phyloP scores from a whole-genome alignment of 2,113 vertebrate species.

The Gadus chalcogrammus region DNA sequence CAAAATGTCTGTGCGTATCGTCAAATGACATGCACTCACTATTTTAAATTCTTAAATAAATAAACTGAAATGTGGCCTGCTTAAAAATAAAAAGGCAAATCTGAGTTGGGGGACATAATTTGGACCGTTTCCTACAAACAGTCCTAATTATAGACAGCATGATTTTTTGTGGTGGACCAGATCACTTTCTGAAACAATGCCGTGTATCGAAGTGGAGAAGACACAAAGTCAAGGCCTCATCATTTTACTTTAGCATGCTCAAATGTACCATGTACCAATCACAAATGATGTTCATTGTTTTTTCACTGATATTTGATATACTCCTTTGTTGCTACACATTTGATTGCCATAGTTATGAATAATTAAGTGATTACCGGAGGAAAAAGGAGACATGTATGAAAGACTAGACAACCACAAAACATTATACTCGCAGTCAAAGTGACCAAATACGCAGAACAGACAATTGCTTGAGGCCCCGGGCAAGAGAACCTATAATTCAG shows the following conservation, averaged over 20 bases:
- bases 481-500: no score
- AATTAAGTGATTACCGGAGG: neutral
- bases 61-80: no score
- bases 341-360: neutral
- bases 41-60: no score
- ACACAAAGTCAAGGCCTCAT: constrained; percentile 17
- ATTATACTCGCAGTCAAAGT: no score
- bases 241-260: neutral
- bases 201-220: constrained; percentile 42
- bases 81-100: no score
- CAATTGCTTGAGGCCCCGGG: no score
- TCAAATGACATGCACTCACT: no score
- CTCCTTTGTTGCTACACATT: neutral
- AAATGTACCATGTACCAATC: neutral
- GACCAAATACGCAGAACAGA: no score
- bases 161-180: constrained; percentile 58
- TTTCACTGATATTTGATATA: neutral
- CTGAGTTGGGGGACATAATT: no score
- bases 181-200: constrained; percentile 61
- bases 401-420: no score
- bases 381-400: neutral
- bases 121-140: neutral
- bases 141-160: neutral
- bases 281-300: neutral
- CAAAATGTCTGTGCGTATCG: no score